Evolutionary conservation across 2,113 vertebrate species (phyloP), one percentile per base, ranked within the genome.

Genomic region (Urocitellus parryii): DNA sequence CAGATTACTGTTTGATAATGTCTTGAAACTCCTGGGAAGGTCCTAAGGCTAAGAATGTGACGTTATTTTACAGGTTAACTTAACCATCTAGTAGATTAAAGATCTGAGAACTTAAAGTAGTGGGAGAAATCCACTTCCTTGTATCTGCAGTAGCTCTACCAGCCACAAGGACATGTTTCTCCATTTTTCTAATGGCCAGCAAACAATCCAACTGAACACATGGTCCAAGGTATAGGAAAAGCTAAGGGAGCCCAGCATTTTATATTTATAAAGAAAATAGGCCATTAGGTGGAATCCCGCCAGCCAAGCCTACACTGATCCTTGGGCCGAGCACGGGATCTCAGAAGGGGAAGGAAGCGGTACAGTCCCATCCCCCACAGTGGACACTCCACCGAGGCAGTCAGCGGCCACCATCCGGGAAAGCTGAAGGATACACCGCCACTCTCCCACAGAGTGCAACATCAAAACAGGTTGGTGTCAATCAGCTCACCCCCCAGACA

Each of bases 1-100:
- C 10, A 83, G 61, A 56, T 72, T 39, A 80, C 18, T 73, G 39
- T 74, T 56, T 68, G 13, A 70, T 86, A 39, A 48, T 92, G 3
- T 92, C 53, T 95, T 94, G 84, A 96, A 96, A 93, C 18, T 48
- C 27, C 56, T 77, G 10, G 45, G 74, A 91, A 86, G 1, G 9
- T 87, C 42, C 27, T 12, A 95, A 42, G 8, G 39, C 63, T 48
- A 51, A 61, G 3, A 88, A 90, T 76, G 32, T 53, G 9, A 93
- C 81, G n/a, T 70, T 81, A 84, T 74, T 4, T 56, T 34, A 72
- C n/a, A 72, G 85, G 77, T 90, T 90, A 63, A 45, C 76, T 73
- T 22, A 58, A 37, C 8, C 65, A 70, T 61, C 14, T 42, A 88
- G 39, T 27, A 51, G 12, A 32, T 32, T 39, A 80, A 45, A 45